Base-by-base conservation (phyloP, 2,888 invertebrate species). In the Pseudococcus viburni region DNA sequence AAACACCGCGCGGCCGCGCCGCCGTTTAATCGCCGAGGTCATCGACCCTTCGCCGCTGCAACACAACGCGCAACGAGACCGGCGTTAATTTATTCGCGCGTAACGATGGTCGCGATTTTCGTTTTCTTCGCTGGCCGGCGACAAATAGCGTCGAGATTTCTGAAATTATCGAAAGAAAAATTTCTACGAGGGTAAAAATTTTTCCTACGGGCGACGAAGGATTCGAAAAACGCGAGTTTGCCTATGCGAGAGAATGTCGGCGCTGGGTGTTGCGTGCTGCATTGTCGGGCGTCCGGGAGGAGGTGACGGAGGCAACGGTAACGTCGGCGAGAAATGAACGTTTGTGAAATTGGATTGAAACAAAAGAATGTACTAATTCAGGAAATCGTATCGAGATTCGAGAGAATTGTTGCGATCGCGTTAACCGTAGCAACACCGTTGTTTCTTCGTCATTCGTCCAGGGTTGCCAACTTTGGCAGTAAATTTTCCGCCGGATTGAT, bases 1-100 rank as follows among this genome's bases (percentile, higher is more conserved):
- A 73, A 33, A 73, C 26, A 33, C 73, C 7, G 15, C 68, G 26
- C 68, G 73, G 12, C 17, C 59, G 22, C 22, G 22, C 64, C 64
- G 64, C 64, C 64, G 64, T 64, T 64, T 64, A 64, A 33, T 73
- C 73, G 73, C 73, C 11, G 73, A 73, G 33, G 73, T 73, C 73
- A 73, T 73, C 33, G 73, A 73, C 73, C 73, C 73, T 2, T 11
- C 33, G 73, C 15, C 73, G 33, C 33, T 33, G 73, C 73, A 39
- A 39, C 39, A 42, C 42, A 0, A 7, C 42, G 42, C 42, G 42
- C 42, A 64, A 7, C 64, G 64, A 22, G 64, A 64, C 64, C 17
- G 73, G 33, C 33, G 73, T 33, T 73, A 33, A 73, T 73, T 73
- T 39, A 73, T 73, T 73, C 73, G 73, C 73, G 64, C 64, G 64